A percentile compares a stretch with the other conserved stretches of the same genome.
Evolutionary conservation across 1,140 invertebrate species (phyloP).

Genomic region (Dolichoris vasculosae): DNA sequence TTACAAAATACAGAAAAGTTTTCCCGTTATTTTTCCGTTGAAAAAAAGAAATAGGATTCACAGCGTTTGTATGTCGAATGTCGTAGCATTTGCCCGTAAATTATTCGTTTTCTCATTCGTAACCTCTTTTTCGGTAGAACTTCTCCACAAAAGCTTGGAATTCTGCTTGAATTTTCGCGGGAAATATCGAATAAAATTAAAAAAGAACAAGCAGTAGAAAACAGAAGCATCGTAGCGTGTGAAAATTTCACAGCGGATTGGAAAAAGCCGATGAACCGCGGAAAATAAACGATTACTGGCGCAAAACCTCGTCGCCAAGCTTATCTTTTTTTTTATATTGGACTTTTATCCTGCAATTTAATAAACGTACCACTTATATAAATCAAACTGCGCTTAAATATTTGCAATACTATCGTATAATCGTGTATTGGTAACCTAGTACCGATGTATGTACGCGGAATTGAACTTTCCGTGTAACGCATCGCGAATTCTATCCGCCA

Average conservation of each 20-base stretch:
- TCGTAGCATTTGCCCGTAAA: too few species aligned
- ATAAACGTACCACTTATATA: neutral
- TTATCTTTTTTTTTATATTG: too few species aligned
- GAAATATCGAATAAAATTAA: neutral
- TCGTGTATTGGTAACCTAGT: too few species aligned
- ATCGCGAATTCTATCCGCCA: neutral
- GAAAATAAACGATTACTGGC: neutral
- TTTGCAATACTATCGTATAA: too few species aligned
- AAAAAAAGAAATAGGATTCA: too few species aligned
- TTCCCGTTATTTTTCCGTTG: too few species aligned
- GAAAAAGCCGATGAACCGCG: neutral
- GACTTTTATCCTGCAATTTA: too few species aligned
- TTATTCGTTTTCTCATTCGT: neutral
- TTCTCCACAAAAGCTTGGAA: neutral
- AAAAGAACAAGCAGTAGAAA: neutral
- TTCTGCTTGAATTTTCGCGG: neutral
- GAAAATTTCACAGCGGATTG: neutral
- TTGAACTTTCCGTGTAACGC: too few species aligned
- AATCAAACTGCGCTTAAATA: neutral
- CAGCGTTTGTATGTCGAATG: too few species aligned
- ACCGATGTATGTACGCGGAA: too few species aligned
- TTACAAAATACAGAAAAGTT: neutral
- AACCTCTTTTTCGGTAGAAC: neutral
- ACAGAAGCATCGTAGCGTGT: too few species aligned
- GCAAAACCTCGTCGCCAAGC: too few species aligned